Evolutionary conservation across 2,888 invertebrate genomes (phyloP).

Genomic region (Cephus sareptanus): DNA sequence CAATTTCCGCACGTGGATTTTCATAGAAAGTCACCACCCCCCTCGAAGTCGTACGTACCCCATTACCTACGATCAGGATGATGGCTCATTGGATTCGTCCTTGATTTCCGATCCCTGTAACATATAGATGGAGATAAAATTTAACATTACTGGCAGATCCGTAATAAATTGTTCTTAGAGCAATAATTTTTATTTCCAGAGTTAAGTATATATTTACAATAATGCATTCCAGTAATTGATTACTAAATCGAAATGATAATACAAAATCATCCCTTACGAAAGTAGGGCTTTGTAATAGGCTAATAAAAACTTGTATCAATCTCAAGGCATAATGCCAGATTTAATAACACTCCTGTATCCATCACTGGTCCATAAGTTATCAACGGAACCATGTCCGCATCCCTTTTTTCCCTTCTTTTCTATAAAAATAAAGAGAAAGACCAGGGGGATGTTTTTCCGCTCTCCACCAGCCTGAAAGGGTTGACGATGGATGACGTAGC

Average conservation of each 20-base stretch:
- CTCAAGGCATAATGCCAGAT: not conserved
- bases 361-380: not conserved
- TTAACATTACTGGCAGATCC: not conserved
- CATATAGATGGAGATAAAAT: not conserved
- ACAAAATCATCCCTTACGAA: not conserved
- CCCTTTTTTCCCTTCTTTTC: not conserved
- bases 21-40: conserved; percentile 35
- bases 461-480: not conserved
- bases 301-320: not conserved
- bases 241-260: not conserved
- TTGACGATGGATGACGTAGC: not conserved
- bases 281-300: not conserved
- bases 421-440: not conserved
- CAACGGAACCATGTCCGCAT: not conserved
- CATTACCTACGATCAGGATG: not conserved
- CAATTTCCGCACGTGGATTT: conserved; percentile 40
- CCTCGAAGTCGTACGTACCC: conserved; percentile 26
- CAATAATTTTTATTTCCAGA: not conserved
- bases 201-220: not conserved
- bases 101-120: not conserved
- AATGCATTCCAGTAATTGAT: not conserved
- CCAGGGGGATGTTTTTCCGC: not conserved
- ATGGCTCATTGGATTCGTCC: not conserved
- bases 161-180: not conserved
- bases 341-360: not conserved